These are phyloP conservation scores for Oryzias sinensis DNA, from an alignment of 2,797 vertebrate genomes.

Conservation along the genomic window DNA sequence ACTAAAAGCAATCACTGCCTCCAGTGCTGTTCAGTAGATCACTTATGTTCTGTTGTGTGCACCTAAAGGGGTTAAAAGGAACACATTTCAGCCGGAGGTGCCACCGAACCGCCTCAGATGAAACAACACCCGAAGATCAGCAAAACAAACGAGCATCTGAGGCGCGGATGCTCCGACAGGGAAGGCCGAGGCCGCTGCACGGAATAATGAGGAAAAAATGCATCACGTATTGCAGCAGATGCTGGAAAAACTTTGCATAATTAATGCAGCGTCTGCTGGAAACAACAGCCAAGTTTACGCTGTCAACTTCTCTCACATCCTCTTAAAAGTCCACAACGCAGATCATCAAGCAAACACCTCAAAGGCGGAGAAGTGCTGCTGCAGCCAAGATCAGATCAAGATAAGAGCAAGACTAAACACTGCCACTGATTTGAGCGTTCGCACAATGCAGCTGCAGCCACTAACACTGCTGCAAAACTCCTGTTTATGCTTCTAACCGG, in stretches of 20 bases:
- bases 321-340: constrained; percentile 21
- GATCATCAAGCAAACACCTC: constrained; percentile 4
- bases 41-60: constrained; percentile 1
- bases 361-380: constrained; percentile 10
- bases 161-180: constrained; percentile 2
- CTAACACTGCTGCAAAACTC: neutral
- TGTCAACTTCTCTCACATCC: constrained; percentile 40
- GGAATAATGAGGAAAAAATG: constrained; percentile 29
- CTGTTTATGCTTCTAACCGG: neutral
- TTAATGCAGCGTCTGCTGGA: constrained; percentile 30
- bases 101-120: constrained; percentile 11
- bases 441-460: neutral
- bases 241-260: constrained; percentile 38
- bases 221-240: constrained; percentile 23
- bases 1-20: neutral
- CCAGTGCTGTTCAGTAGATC: constrained; percentile 14
- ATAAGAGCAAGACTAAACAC: neutral
- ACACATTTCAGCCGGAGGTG: constrained; percentile 15
- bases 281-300: constrained; percentile 37
- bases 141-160: constrained; percentile 16
- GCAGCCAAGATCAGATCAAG: constrained; percentile 9
- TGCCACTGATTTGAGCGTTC: neutral
- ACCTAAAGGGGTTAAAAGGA: constrained; percentile 2
- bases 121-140: constrained; percentile 30
- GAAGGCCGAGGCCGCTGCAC: constrained; percentile 18